Base-by-base conservation (phyloP, 1,140 invertebrate species). In the Pogonus chalceus region DNA sequence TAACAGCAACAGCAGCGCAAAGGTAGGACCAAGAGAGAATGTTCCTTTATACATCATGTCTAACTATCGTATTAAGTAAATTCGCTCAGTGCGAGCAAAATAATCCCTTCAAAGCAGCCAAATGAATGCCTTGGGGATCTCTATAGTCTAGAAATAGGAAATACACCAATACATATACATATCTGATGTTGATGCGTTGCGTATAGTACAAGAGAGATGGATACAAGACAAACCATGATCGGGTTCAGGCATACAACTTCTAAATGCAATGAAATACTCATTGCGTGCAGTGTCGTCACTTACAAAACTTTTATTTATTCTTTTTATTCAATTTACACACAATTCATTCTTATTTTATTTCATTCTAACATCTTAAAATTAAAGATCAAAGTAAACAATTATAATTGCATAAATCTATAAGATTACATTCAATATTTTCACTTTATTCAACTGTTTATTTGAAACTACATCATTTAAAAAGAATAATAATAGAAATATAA, bases 71-170 rank as follows among this genome's bases (percentile, higher is more conserved):
- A 66, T 66, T 65, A 63, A 66, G 62, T 60, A 62, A 61, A 63
- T 60, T 63, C 60, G 56, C 59, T 59, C 51, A 51, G 58, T 62
- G 57, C 60, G 62, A 65, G 63, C 65, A 64, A 66, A 65, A 65
- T 66, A 65, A 66, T 66, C 64, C 64, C 64, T 64, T 65, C 64
- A 66, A 66, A 66, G 64, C 63, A 64, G 56, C 57, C 58, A 59
- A 58, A 62, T 59, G 60, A 63, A 63, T 62, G 58, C 63, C 62
- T 63, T 43, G 35, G 64, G 64, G 63, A 31, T 31, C 26, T 31
- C 26, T 31, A 31, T 31, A 31, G 26, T 31, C 26, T 31, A 31
- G 26, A 31, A 31, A 31, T 31, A 31, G 26, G 26, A 31, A 31
- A 31, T 31, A 31, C 26, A 31, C 26, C 26, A 31, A 7, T 31